Evolutionary conservation across 2,888 invertebrate genomes (phyloP), one percentile per base, ranked within the genome.

Genomic region (Cosmorhoe ocellata): DNA sequence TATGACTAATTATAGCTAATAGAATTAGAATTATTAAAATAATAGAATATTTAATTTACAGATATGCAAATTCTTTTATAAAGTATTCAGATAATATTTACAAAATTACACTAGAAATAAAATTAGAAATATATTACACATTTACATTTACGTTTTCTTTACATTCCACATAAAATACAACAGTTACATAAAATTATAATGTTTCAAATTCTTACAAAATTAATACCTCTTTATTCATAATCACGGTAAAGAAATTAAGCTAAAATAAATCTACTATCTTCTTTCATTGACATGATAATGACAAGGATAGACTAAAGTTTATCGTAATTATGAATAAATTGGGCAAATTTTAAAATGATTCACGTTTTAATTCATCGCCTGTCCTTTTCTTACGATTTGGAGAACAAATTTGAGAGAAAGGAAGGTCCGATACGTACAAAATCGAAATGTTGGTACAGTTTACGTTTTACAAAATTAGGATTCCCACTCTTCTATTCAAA

Each of bases 1-100:
- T 81, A 80, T 66, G 61, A 76, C 70, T 79, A 81, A 55, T 72
- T 78, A 79, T 78, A 76, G 73, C 82, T 84, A 82, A 68, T 64
- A 63, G 40, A 53, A 56, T 58, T 64, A 63, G 40, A 53, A 56
- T 58, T 46, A 51, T 51, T 53, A 77, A 66, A 71, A 72, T 74
- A 71, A 71, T 40, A 48, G 44, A 53, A 47, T 9, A 51, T 51
- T 52, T 50, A 39, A 56, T 56, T 59, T 79, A 80, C 79, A 81
- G 24, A 84, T 83, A 85, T 79, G 76, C 79, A 75, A 75, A 79
- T 79, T 78, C 76, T 77, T 74, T 71, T 63, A 60, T 64, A 71
- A 52, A 58, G 47, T 74, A 69, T 74, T 79, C 81, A 80, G 74
- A 58, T 80, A 76, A 79, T 84, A 86, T 87, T 69, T 87, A 88